Conservation (phyloP, 2,797 vertebrate species). For the Ceryle rudis region DNA sequence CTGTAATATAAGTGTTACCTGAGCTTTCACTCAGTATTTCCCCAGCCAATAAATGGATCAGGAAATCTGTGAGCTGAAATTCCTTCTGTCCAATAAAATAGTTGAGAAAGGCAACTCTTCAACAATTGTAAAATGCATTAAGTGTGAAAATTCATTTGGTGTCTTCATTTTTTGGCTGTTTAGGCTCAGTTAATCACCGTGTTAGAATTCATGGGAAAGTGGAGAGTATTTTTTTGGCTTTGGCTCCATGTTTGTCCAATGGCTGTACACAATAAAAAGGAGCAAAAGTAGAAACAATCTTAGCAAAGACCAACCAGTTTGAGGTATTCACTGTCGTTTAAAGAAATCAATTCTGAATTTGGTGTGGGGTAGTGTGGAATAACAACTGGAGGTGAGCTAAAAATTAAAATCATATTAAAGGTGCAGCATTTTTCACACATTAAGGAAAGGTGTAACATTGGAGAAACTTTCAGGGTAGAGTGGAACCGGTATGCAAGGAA, state of each 20-base stretch:
- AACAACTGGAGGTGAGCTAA: too few relatives aligned
- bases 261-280: not conserved
- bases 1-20: not conserved
- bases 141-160: not conserved
- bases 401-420: too few relatives aligned
- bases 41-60: not conserved
- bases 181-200: not conserved
- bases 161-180: not conserved
- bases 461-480: too few relatives aligned
- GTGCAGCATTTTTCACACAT: too few relatives aligned
- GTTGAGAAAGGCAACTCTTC: not conserved
- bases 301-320: not conserved
- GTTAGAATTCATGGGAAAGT: not conserved
- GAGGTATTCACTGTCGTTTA: not conserved
- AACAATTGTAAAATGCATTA: not conserved
- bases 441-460: too few relatives aligned
- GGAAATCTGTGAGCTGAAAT: not conserved
- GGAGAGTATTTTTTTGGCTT: not conserved
- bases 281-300: not conserved
- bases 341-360: not conserved
- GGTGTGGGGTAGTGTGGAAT: too few relatives aligned
- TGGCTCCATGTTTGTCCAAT: not conserved
- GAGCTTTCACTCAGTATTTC: not conserved
- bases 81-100: not conserved
- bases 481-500: too few relatives aligned